phyloP scores from a whole-genome alignment of 2,113 vertebrate genomes.

The cat (Felis catus) region DNA sequence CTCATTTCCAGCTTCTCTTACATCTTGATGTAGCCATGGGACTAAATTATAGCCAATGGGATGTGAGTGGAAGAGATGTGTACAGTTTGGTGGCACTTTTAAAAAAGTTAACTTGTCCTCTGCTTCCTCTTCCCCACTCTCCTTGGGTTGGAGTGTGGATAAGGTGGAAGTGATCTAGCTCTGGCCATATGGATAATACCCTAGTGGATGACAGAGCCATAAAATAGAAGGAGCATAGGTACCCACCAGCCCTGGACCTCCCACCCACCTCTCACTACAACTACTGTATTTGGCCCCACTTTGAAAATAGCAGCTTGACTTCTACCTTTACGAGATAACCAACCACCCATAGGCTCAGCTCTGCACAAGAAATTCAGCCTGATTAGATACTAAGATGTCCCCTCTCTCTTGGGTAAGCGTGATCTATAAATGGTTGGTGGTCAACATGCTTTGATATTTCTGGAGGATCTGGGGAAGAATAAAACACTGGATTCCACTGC shows the following conservation, averaged over 20 bases:
- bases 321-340: background rate
- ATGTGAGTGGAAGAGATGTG: background rate
- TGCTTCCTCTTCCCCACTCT: background rate
- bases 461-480: background rate
- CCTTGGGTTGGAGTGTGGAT: background rate
- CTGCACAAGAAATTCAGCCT: background rate
- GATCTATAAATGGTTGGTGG: background rate
- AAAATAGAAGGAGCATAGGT: background rate
- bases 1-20: background rate
- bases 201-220: background rate
- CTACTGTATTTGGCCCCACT: accelerated
- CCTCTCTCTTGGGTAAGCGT: background rate
- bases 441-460: background rate
- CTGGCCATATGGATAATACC: background rate
- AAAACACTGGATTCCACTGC: background rate
- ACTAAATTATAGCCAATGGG: background rate
- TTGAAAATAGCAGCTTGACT: background rate
- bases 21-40: background rate
- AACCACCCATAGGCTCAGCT: background rate
- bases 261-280: background rate
- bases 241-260: background rate
- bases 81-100: background rate
- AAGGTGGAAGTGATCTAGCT: background rate
- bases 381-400: background rate
- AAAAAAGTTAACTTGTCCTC: background rate